Base-by-base conservation (phyloP, 1,140 invertebrate species). In the Eumeta japonica region DNA sequence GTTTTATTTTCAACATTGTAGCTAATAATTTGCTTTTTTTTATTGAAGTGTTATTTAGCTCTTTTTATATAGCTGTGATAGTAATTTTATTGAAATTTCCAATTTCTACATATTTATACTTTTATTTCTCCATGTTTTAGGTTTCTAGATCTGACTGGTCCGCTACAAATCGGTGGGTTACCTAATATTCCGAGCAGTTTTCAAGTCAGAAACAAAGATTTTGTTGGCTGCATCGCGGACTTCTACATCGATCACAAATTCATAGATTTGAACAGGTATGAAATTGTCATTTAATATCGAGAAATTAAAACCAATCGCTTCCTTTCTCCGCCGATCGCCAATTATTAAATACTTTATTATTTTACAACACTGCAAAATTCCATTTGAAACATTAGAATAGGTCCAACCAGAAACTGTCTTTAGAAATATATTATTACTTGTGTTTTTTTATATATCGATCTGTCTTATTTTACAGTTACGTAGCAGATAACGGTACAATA, bases 61-160 rank as follows among this genome's bases (percentile, higher is more conserved):
- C n/a, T n/a, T n/a, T n/a, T n/a, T n/a, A n/a, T n/a, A n/a, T n/a
- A n/a, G n/a, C n/a, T n/a, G n/a, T n/a, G n/a, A n/a, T n/a, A n/a
- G n/a, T n/a, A n/a, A n/a, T n/a, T n/a, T n/a, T n/a, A n/a, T n/a
- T n/a, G n/a, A n/a, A n/a, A n/a, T n/a, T n/a, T n/a, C n/a, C n/a
- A n/a, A n/a, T 29, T 14, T 37, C 3, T 10, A 27, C 3, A 37
- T 34, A 29, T 5, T 14, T 27, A 28, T 3, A 30, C 28, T 1
- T 30, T 45, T 39, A 28, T 31, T 24, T 43, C n/a, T 29, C 18
- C 37, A 30, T 11, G 48, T 45, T 28, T 17, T 43, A 77, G 95
- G 29, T 95, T 97, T 57, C 65, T 99, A 13, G 97, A 99, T 67
- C 70, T 99, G 2, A 97, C 93, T 0, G 94, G 95, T 1, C 95